Evolutionary conservation across 2,113 vertebrate genomes (phyloP).

Genomic region (Elgaria multicarinata): DNA sequence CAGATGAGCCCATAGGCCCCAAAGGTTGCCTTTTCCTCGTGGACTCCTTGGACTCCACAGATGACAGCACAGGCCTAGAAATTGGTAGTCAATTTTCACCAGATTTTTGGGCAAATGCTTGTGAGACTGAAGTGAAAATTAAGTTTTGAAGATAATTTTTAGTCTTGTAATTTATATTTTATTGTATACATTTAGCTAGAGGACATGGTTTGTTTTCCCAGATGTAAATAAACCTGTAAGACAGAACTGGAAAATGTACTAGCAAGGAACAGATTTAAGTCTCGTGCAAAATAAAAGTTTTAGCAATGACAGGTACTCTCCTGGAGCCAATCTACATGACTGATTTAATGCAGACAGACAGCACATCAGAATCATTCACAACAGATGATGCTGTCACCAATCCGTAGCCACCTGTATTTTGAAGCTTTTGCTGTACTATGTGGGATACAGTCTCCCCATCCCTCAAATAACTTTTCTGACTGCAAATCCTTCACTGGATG

Average conservation of each 20-base stretch:
- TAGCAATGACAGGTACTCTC: background rate
- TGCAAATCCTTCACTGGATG: too few relatives aligned
- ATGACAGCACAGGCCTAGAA: background rate
- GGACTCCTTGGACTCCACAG: background rate
- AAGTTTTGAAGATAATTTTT: background rate
- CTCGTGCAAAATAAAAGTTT: background rate
- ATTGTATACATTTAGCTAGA: background rate
- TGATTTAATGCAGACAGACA: too few relatives aligned
- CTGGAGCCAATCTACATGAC: too few relatives aligned
- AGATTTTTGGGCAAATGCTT: background rate
- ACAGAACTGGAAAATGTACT: background rate
- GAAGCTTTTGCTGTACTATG: too few relatives aligned
- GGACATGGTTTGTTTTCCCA: background rate
- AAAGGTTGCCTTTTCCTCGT: too few relatives aligned
- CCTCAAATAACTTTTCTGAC: too few relatives aligned
- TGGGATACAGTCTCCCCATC: too few relatives aligned
- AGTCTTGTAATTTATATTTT: background rate
- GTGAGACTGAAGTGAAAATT: background rate
- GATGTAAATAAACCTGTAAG: background rate
- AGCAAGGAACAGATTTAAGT: background rate
- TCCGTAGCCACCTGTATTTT: background rate
- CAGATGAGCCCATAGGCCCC: too few relatives aligned
- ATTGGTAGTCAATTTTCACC: background rate
- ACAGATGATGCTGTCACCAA: too few relatives aligned
- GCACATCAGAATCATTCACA: too few relatives aligned